Base-by-base conservation (phyloP, 2,797 vertebrate species). In the Sebastes steindachneri region DNA sequence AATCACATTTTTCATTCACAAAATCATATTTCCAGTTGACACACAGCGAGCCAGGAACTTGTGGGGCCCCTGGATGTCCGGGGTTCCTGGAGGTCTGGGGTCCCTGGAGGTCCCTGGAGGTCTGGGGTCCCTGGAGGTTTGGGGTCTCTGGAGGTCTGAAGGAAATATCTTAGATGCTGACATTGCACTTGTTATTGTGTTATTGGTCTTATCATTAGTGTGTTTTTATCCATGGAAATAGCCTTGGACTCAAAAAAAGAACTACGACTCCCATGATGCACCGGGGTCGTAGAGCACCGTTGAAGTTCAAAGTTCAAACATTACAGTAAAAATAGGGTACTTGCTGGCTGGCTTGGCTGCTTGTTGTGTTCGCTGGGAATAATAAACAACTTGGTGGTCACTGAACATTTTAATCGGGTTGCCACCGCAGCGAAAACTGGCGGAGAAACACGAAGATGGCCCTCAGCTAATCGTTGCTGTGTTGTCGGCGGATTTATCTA, bases 201-300 rank as follows among this genome's bases (percentile, higher is more conserved):
- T 28, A 7, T 35, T n/a, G 8, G 1, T 7, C 9, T 28, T 28
- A 60, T 8, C 15, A 3, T 21, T 6, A 21, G 29, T 64, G 25
- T 65, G 15, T 17, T 26, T 28, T 57, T 63, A 37, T 41, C 37
- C 14, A 35, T 4, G 6, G 9, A 31, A 31, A 26, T 0, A 15
- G 9, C 10, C 31, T 53, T n/a, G 19, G 3, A 57, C 57, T 23
- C 1, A 9, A 57, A 29, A 21, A 21, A 45, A 45, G 1, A 88
- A 95, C 95, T 89, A 82, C 89, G 29, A 3, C 15, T 92, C 93
- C 95, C 93, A 90, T 25, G 78, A 91, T 95, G 86, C 94, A 89
- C 8, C 55, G 11, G 25, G 9, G 25, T 0, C 2, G 9, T 17
- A 66, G 69, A 66, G 69, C 70, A 72, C 68, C 72, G 75, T 86